phyloP scores from a whole-genome alignment of 1,140 invertebrate genomes.

The Caerostris darwini region DNA sequence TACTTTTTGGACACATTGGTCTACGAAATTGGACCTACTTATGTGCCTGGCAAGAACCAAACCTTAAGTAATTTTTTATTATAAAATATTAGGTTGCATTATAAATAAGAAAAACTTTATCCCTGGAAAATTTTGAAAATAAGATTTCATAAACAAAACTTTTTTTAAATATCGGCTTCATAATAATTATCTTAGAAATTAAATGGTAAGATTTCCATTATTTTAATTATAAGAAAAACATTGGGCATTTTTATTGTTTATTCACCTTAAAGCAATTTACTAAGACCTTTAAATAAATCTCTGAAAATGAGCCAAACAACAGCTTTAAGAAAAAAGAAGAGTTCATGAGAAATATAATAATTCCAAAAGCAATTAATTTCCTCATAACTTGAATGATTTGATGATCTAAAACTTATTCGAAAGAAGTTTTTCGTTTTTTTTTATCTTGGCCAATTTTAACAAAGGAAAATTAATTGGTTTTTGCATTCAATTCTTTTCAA shows the following conservation, averaged over 20 bases:
- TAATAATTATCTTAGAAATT: too few relatives aligned
- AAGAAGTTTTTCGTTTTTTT: not conserved
- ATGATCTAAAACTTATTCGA: not conserved
- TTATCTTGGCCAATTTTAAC: not conserved
- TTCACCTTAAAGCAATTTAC: not conserved
- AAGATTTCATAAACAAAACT: too few relatives aligned
- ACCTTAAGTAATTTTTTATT: too few relatives aligned
- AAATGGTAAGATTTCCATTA: too few relatives aligned
- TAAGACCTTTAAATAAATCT: not conserved
- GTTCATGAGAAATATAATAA: not conserved
- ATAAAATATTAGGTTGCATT: too few relatives aligned
- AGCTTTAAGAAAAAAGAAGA: not conserved
- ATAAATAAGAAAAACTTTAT: too few relatives aligned
- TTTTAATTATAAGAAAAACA: too few relatives aligned
- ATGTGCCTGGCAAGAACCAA: too few relatives aligned
- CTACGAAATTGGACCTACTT: too few relatives aligned
- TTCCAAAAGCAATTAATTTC: constrained; percentile 15
- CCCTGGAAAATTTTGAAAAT: too few relatives aligned
- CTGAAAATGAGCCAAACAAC: not conserved
- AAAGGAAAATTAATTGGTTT: not conserved
- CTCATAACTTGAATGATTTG: not conserved
- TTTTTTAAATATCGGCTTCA: too few relatives aligned
- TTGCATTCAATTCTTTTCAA: not conserved
- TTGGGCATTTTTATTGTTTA: not conserved
- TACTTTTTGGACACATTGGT: too few relatives aligned